A percentile compares a stretch with the other conserved stretches of the same genome.
phyloP scores from a whole-genome alignment of 2,888 invertebrate species.

The Pristionchus entomophagus region DNA sequence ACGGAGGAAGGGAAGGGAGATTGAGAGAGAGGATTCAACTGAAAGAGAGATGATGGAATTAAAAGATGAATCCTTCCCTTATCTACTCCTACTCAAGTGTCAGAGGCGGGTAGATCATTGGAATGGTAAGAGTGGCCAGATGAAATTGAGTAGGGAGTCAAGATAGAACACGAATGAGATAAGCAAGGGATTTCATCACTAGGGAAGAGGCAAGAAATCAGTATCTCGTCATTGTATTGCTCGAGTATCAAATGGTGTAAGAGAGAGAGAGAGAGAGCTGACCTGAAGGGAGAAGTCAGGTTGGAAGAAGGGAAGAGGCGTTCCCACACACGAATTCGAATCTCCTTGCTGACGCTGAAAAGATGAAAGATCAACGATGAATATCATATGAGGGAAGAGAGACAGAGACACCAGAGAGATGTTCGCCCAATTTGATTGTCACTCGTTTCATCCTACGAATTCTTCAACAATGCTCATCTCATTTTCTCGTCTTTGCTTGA shows the following conservation, averaged over 20 bases:
- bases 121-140: neutral
- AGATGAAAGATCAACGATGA: conserved; percentile 30
- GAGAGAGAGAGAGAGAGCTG: neutral
- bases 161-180: neutral
- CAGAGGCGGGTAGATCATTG: too few relatives aligned
- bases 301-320: conserved; percentile 41
- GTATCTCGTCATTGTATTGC: neutral
- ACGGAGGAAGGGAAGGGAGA: conserved; percentile 22
- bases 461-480: neutral
- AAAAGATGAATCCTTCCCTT: too few relatives aligned
- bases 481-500: neutral
- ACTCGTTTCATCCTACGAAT: neutral
- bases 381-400: too few relatives aligned
- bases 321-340: conserved; percentile 7
- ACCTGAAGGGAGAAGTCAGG: conserved; percentile 37
- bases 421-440: conserved; percentile 18
- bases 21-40: conserved; percentile 16
- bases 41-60: neutral
- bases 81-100: neutral
- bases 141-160: neutral
- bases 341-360: conserved; percentile 35
- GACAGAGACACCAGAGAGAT: conserved; percentile 20
- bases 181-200: conserved; percentile 15
- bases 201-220: neutral
- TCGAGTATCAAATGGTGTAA: too few relatives aligned